phyloP scores from a whole-genome alignment of 2,113 vertebrate species.

The Ariopsis seemanni region DNA sequence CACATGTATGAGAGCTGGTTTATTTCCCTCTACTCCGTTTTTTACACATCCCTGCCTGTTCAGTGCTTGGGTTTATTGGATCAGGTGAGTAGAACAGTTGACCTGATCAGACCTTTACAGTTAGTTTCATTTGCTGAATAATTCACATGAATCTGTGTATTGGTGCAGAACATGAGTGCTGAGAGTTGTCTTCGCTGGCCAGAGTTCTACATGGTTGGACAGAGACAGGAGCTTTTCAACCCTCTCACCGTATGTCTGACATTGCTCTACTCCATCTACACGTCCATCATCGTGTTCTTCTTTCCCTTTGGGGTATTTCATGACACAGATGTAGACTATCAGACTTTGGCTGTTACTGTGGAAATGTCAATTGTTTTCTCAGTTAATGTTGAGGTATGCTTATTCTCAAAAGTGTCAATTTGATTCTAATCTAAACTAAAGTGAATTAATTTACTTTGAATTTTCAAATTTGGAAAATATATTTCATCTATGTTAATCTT shows the following conservation, averaged over 20 bases:
- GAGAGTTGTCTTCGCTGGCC: constrained; percentile 78
- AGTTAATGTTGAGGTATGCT: constrained; percentile 77
- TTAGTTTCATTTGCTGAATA: background rate
- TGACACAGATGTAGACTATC: constrained; percentile 72
- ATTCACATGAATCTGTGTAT: constrained; percentile 3
- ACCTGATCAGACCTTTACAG: background rate
- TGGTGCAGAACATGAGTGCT: constrained; percentile 79
- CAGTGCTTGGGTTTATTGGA: constrained; percentile 83
- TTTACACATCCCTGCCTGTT: constrained; percentile 78
- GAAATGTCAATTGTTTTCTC: constrained; percentile 75
- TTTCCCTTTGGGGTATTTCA: constrained; percentile 71
- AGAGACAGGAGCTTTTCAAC: constrained; percentile 79
- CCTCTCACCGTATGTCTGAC: constrained; percentile 67
- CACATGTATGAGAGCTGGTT: constrained; percentile 89
- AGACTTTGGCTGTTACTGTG: constrained; percentile 80
- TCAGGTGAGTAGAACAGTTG: constrained; percentile 75
- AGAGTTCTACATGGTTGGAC: constrained; percentile 77
- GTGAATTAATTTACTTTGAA: background rate
- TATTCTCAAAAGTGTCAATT: background rate
- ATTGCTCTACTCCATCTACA: constrained; percentile 73
- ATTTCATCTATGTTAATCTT: background rate
- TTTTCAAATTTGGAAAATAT: background rate
- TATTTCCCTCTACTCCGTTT: constrained; percentile 81
- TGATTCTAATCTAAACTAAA: background rate
- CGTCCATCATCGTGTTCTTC: constrained; percentile 83